phyloP scores from a whole-genome alignment of 2,113 vertebrate genomes.

The Rhinolophus ferrumequinum region DNA sequence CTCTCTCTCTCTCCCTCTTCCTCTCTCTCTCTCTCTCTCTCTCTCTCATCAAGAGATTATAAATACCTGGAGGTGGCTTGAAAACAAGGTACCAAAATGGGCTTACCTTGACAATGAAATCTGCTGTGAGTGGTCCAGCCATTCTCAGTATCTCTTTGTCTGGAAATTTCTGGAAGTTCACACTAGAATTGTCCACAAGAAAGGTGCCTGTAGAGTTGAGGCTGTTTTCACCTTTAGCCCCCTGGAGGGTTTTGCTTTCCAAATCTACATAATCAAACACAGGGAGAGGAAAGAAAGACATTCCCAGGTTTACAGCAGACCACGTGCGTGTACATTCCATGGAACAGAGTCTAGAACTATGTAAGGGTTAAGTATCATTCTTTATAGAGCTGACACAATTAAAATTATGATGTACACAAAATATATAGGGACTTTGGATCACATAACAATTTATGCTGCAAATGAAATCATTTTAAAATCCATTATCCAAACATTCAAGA shows the following conservation, averaged over 20 bases:
- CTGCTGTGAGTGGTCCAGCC: conserved; percentile 92
- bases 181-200: conserved; percentile 93
- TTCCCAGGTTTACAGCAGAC: not conserved
- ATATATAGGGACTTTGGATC: not conserved
- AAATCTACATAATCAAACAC: conserved; percentile 87
- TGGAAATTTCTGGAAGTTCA: conserved; percentile 95
- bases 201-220: conserved; percentile 90
- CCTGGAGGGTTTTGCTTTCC: conserved; percentile 96
- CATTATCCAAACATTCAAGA: not conserved
- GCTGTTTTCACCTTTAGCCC: conserved; percentile 90
- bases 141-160: conserved; percentile 96
- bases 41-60: not conserved
- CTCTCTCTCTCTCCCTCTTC: not conserved
- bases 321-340: not conserved
- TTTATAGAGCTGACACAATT: not conserved
- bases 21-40: not conserved
- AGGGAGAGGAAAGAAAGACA: conserved; percentile 54
- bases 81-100: not conserved
- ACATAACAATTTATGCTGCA: not conserved
- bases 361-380: not conserved
- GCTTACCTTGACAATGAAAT: conserved; percentile 96
- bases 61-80: not conserved
- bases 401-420: conserved; percentile 33
- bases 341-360: not conserved
- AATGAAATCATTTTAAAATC: conserved; percentile 56